phyloP scores from a whole-genome alignment of 2,888 invertebrate genomes.

The Leptogaster cylindrica region DNA sequence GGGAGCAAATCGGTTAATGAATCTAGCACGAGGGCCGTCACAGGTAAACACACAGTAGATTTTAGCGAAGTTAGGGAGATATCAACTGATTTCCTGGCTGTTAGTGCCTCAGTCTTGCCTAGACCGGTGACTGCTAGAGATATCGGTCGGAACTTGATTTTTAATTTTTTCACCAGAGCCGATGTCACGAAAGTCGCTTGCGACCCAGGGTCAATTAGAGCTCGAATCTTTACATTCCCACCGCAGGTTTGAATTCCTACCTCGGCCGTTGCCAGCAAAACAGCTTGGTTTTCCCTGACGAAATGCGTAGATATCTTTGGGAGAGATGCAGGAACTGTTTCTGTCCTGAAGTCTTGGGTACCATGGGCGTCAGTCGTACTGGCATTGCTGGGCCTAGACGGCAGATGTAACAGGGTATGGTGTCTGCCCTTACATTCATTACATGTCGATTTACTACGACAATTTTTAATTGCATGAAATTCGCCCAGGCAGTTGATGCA shows the following conservation, averaged over 20 bases:
- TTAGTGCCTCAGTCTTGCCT: background rate
- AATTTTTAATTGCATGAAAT: background rate
- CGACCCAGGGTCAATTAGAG: background rate
- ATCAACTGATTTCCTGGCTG: background rate
- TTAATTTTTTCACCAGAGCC: background rate
- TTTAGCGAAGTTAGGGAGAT: background rate
- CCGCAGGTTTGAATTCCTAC: background rate
- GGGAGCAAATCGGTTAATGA: background rate
- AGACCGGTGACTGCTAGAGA: background rate
- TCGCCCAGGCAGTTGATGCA: background rate
- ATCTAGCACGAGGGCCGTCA: background rate
- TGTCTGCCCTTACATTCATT: background rate
- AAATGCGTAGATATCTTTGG: background rate
- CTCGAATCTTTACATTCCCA: background rate
- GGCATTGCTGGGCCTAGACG: too few species aligned
- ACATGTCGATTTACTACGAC: background rate
- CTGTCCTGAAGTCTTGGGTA: background rate
- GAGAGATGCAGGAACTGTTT: background rate
- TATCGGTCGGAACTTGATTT: too few species aligned
- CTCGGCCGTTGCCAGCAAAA: background rate
- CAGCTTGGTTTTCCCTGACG: background rate
- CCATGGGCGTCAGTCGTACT: background rate
- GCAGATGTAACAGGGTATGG: background rate
- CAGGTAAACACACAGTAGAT: background rate
- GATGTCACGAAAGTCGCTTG: background rate